Base-by-base conservation (phyloP, 2,797 vertebrate genomes). In the Momotus momota region DNA sequence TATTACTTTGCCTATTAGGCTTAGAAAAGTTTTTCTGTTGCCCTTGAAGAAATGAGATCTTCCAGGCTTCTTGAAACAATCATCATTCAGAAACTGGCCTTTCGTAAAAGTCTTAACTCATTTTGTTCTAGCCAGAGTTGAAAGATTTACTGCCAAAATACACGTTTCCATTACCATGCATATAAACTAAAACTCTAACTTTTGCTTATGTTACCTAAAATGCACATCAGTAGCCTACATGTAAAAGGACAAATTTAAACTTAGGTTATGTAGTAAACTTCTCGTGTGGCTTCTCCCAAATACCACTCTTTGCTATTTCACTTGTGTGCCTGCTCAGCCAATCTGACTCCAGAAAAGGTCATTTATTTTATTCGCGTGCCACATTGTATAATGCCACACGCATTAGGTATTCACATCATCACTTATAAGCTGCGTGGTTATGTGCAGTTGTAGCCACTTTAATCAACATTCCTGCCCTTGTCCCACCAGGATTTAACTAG, bases 171-270 rank as follows among this genome's bases (percentile, higher is more conserved):
- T 74, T 87, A 89, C 55, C 4, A 3, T 21, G 7, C 17, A 4
- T 35, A 14, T 75, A 52, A 92, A 87, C 25, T 35, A 64, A 43
- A 81, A 26, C 15, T 67, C 38, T 73, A 61, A 13, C 2, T 54
- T 75, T 70, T 43, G 14, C 64, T 66, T 70, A 12, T 40, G 4
- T 38, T 73, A 9, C 27, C 60, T 82, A 1, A 40, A 55, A 48
- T 35, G 35, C 10, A 4, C 52, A 12, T 35, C 0, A 0, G 20
- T 86, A 35, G 8, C 38, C 45, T 90, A 1, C 38, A 22, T 4
- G 1, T 67, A 58, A 46, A 81, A 83, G 14, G 35, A 23, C 13
- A 83, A 46, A 70, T 64, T 62, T 64, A 48, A 83, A 60, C n/a
- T 62, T n/a, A 22, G 23, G 5, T 27, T 65, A 6, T 26, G 7